These are phyloP conservation scores for Siphamia tubifer DNA, from an alignment of 2,113 vertebrate species.

Conservation along the genomic window DNA sequence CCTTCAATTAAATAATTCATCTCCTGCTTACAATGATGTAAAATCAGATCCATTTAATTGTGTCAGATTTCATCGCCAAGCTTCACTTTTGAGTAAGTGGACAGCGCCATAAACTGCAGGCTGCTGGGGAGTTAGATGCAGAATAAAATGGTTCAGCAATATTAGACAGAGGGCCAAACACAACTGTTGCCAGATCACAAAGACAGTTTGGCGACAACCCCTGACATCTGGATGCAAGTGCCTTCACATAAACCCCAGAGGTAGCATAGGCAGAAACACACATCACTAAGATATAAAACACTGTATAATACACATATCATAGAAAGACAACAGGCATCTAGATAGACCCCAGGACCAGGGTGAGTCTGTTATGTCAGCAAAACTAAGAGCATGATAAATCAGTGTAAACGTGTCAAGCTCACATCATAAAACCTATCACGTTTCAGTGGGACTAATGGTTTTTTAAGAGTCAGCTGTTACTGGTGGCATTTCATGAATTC, in stretches of 20 bases:
- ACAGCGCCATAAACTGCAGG: neutral
- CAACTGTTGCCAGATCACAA: slow-evolving; percentile 42
- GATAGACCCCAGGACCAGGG: neutral
- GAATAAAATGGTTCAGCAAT: slow-evolving; percentile 10
- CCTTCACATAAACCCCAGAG: slow-evolving; percentile 22
- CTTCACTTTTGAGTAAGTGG: neutral
- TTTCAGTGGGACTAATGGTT: slow-evolving; percentile 1
- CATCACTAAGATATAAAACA: neutral
- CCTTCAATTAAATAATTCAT: too few species aligned
- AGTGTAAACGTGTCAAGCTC: neutral
- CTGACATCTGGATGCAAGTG: slow-evolving; percentile 51
- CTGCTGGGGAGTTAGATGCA: neutral
- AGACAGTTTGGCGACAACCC: slow-evolving; percentile 33
- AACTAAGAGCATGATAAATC: neutral
- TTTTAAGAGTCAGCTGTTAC: neutral
- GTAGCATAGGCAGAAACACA: slow-evolving; percentile 15
- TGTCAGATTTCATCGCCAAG: neutral
- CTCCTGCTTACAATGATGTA: too few species aligned
- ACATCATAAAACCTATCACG: neutral
- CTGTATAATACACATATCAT: neutral
- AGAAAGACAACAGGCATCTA: neutral
- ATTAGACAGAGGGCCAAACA: slow-evolving; percentile 41
- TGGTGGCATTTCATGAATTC: neutral
- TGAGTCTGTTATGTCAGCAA: neutral
- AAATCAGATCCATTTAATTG: neutral